Base-by-base conservation (phyloP, 1,140 invertebrate species). In the Drosophila truncata region DNA sequence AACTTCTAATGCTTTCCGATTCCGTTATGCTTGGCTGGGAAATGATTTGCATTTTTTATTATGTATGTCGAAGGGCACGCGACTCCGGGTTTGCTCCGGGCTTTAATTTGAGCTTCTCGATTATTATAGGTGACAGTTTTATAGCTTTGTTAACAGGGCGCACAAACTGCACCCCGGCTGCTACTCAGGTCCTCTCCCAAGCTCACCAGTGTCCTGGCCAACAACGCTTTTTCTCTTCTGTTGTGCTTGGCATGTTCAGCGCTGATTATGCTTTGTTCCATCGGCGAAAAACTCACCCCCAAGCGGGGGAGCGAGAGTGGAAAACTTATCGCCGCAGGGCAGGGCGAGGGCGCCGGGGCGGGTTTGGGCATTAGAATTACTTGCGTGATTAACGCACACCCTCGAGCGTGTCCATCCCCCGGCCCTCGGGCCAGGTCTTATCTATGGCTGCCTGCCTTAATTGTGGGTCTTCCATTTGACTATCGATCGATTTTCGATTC, bases 341-440 rank as follows among this genome's bases (percentile, higher is more conserved):
- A 55, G 52, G 61, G 16, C 33, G 66, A 58, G 66, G 65, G 70
- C 54, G 72, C 33, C 54, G 44, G 50, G 27, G 63, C 64, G 39
- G 63, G 67, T 42, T 72, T 44, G 54, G 84, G 84, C 83, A 87
- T 88, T 88, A 80, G 82, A 87, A 87, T 87, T 88, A 88, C 85
- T 88, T 88, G 85, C 85, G 84, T 88, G 85, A 88, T 88, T 88
- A 88, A 84, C 85, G 71, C 84, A 90, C 85, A 88, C 84, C 84
- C 85, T 78, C 77, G 73, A 84, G 64, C 77, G 69, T 88, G 74
- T 80, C 54, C 58, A 25, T 20, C 18, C 47, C 54, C 50, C 64
- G 10, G 60, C 49, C 25, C 4, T 42, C 25, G 16, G 46, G 37
- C 62, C 63, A 50, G 74, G 84, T 84, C 63, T 85, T 90, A 88